These are phyloP conservation scores for Myrmophylax atrothorax DNA, from an alignment of 2,113 vertebrate species.

Conservation along the genomic window DNA sequence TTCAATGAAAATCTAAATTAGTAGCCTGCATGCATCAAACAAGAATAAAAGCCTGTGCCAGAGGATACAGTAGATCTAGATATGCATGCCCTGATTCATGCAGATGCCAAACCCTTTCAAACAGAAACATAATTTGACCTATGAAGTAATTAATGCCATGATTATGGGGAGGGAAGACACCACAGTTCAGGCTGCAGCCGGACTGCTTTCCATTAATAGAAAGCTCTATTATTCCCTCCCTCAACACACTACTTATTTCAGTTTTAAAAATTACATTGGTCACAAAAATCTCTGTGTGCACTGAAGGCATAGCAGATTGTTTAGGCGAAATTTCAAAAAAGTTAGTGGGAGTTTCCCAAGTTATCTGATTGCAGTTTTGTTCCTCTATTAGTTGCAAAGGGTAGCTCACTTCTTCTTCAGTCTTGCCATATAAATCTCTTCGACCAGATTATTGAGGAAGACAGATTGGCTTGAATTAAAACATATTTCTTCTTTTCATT, in stretches of 20 bases:
- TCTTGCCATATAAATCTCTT: not conserved
- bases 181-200: slow-evolving; percentile 16
- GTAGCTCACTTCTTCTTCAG: not conserved
- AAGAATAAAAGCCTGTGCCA: not conserved
- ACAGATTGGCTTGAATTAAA: not conserved
- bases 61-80: slow-evolving; percentile 25
- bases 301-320: not conserved
- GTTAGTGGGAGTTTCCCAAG: not conserved
- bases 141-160: slow-evolving; percentile 49
- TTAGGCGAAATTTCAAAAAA: not conserved
- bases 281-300: not conserved
- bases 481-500: not conserved
- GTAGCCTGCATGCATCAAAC: slow-evolving; percentile 9
- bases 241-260: not conserved
- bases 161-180: slow-evolving; percentile 37
- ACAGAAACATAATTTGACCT: slow-evolving; percentile 29
- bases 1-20: slow-evolving; percentile 31
- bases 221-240: slow-evolving; percentile 25
- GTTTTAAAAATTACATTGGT: not conserved
- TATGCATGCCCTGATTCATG: not conserved
- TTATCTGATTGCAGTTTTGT: not conserved
- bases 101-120: slow-evolving; percentile 1
- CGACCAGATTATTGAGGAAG: not conserved
- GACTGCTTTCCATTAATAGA: slow-evolving; percentile 55
- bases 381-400: not conserved